Conservation (phyloP, 2,888 invertebrate species). For the Ennomos erosarius region DNA sequence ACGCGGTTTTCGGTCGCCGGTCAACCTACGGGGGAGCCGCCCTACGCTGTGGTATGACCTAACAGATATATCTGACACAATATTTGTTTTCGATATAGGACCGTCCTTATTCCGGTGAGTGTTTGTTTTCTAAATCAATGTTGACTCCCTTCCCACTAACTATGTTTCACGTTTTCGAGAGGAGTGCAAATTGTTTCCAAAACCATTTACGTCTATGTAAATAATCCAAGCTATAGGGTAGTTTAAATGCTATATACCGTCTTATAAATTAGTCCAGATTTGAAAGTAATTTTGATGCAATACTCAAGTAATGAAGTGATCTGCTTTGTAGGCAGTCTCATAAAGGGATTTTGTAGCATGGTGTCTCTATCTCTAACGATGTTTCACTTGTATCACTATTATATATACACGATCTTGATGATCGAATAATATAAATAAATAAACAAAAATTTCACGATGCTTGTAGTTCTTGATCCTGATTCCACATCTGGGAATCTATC, state of each 20-base stretch:
- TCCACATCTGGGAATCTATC: no score
- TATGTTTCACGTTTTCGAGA: conserved; percentile 43
- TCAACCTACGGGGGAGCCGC: neutral
- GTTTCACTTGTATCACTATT: neutral
- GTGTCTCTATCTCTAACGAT: conserved; percentile 13
- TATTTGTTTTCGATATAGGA: conserved; percentile 23
- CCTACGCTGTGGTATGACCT: neutral
- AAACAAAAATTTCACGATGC: no score
- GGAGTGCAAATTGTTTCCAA: conserved; percentile 53
- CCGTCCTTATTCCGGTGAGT: conserved; percentile 3
- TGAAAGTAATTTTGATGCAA: no score
- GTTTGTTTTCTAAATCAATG: conserved; percentile 35
- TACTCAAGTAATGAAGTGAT: no score
- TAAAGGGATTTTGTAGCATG: no score
- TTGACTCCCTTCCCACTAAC: conserved; percentile 38
- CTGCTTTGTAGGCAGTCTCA: no score
- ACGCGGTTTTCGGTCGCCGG: no score
- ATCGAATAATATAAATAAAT: no score
- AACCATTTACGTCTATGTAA: conserved; percentile 44
- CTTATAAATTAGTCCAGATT: no score
- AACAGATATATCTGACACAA: neutral
- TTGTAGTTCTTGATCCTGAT: no score
- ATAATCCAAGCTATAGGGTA: neutral
- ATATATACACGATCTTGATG: no score
- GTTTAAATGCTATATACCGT: no score